Conservation (phyloP, 2,797 vertebrate species). For the Melanotaenia trifasciata region DNA sequence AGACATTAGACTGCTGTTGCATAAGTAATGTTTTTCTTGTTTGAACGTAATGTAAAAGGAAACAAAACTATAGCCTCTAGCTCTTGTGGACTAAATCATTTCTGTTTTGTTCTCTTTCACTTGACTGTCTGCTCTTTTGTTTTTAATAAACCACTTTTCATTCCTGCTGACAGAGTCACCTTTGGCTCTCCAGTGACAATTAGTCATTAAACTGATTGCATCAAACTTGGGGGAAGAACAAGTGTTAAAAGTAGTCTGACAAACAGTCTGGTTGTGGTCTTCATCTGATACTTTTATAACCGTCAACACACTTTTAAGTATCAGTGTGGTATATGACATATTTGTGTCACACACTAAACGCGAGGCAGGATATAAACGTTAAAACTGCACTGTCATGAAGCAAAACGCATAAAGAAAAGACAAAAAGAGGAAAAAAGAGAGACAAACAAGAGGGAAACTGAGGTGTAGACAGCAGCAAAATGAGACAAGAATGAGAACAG, state of each 20-base stretch:
- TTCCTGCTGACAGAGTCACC: conserved; percentile 36
- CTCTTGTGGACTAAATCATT: conserved; percentile 6
- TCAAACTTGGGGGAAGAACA: conserved; percentile 24
- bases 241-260: conserved; percentile 46
- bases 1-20: conserved; percentile 29
- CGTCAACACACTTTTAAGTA: conserved; percentile 59
- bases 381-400: conserved; percentile 4
- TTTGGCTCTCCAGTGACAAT: conserved; percentile 43
- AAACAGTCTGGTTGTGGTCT: conserved; percentile 46
- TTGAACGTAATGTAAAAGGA: conserved; percentile 34
- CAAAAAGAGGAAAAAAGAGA: background rate
- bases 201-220: conserved; percentile 45
- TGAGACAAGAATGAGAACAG: background rate
- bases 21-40: conserved; percentile 49
- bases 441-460: conserved; percentile 1
- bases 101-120: conserved; percentile 11
- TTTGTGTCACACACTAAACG: conserved; percentile 31
- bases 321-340: conserved; percentile 22
- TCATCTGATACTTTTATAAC: conserved; percentile 36
- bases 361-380: conserved; percentile 12
- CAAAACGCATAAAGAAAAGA: background rate
- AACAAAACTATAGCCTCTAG: conserved; percentile 26
- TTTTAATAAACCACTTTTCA: conserved; percentile 20
- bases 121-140: conserved; percentile 21
- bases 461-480: background rate